Percentiles rank a stretch among this genome's conserved stretches.
phyloP scores from a whole-genome alignment of 2,797 vertebrate genomes.

The Eutrigla gurnardus region DNA sequence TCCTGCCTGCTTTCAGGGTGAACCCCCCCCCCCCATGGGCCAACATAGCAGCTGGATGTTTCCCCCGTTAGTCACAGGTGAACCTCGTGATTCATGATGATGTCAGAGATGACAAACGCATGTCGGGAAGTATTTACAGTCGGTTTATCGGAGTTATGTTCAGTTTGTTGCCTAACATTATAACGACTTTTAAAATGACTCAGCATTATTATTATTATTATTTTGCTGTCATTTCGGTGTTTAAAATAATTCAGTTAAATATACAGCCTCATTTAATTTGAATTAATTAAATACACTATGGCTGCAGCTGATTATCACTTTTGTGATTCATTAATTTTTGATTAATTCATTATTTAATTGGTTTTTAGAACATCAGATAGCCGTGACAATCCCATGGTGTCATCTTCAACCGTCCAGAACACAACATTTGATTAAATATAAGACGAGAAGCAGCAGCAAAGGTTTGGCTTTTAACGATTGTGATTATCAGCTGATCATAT shows the following conservation, averaged over 20 bases:
- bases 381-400: not conserved
- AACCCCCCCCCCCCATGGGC: conserved; percentile 13
- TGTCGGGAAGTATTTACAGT: conserved; percentile 32
- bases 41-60: conserved; percentile 46
- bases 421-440: not conserved
- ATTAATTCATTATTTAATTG: not conserved
- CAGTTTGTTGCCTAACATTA: not conserved
- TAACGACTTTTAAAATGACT: not conserved
- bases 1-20: conserved; percentile 51
- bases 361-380: not conserved
- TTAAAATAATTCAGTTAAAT: not conserved
- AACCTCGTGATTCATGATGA: conserved; percentile 8
- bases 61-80: conserved; percentile 53
- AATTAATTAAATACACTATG: not conserved
- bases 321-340: not conserved
- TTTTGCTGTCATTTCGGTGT: not conserved
- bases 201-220: no score
- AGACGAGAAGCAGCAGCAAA: not conserved
- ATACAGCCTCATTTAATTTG: not conserved
- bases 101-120: conserved; percentile 23
- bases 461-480: not conserved
- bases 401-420: not conserved
- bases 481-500: not conserved
- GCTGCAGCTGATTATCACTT: not conserved
- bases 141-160: not conserved